These are phyloP conservation scores for Lerema accius DNA, from an alignment of 1,140 invertebrate species.

Conservation along the genomic window DNA sequence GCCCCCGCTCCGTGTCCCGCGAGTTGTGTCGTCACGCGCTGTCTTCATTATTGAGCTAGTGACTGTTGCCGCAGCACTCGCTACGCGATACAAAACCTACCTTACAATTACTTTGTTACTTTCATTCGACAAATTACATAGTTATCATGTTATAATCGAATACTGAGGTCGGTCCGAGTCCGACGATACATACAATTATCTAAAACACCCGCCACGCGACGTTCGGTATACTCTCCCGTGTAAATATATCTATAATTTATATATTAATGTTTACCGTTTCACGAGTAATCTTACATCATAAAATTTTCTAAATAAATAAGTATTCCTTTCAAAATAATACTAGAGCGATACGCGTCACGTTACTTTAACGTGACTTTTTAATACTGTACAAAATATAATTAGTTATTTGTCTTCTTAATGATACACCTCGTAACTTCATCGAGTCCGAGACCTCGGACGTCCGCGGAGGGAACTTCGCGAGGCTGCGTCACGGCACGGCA, in stretches of 20 bases:
- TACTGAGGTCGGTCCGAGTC: conserved; percentile 39
- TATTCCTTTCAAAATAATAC: conserved; percentile 53
- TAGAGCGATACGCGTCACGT: conserved; percentile 31
- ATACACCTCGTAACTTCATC: conserved; percentile 1
- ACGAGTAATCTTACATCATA: conserved; percentile 41
- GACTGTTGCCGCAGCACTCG: no score
- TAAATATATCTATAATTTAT: conserved; percentile 39
- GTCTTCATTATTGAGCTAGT: no score
- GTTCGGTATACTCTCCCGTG: conserved; percentile 34
- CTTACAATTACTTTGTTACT: conserved; percentile 30
- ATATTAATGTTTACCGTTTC: conserved; percentile 34
- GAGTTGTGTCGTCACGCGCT: no score
- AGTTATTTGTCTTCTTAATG: conserved; percentile 38
- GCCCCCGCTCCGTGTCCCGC: no score
- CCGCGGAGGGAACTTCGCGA: conserved; percentile 22
- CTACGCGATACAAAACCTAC: conserved; percentile 47
- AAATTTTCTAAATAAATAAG: conserved; percentile 70
- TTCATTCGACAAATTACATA: conserved; percentile 23
- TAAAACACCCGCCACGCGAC: conserved; percentile 29
- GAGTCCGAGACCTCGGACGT: conserved; percentile 2
- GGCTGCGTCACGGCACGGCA: no score
- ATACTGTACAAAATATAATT: conserved; percentile 65
- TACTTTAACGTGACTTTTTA: conserved; percentile 36
- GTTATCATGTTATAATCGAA: conserved; percentile 44
- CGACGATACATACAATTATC: conserved; percentile 27